These are phyloP conservation scores for Sarcophaga subvicina DNA, from an alignment of 2,888 invertebrate genomes.

Conservation along the genomic window DNA sequence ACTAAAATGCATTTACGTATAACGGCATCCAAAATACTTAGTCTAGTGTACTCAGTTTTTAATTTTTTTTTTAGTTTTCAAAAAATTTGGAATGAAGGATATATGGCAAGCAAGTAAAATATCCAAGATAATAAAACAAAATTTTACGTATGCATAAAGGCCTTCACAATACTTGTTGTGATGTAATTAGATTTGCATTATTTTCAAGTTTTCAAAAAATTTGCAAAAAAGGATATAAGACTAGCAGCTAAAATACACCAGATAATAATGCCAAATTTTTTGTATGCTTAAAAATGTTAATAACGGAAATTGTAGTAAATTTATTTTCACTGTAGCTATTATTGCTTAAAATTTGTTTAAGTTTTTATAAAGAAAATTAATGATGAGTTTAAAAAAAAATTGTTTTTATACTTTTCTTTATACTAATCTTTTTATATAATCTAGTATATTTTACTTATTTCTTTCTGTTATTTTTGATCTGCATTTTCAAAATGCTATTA, in stretches of 20 bases:
- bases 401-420: not conserved
- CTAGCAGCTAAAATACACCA: not conserved
- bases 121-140: too few relatives aligned
- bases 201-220: not conserved
- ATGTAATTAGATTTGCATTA: not conserved
- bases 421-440: not conserved
- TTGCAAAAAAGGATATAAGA: not conserved
- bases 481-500: not conserved
- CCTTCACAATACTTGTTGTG: too few relatives aligned
- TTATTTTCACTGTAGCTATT: not conserved
- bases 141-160: too few relatives aligned
- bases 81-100: too few relatives aligned
- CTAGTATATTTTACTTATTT: not conserved
- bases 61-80: too few relatives aligned
- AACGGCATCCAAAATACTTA: too few relatives aligned
- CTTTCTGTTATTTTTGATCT: not conserved
- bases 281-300: not conserved
- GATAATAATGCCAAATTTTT: not conserved
- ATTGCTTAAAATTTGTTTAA: not conserved
- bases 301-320: not conserved
- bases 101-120: too few relatives aligned
- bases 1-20: too few relatives aligned
- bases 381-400: not conserved
- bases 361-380: not conserved
- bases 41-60: too few relatives aligned